A percentile compares a stretch with the other conserved stretches of the same genome.
phyloP scores from a whole-genome alignment of 2,888 invertebrate species.

The Cosmia trapezina region DNA sequence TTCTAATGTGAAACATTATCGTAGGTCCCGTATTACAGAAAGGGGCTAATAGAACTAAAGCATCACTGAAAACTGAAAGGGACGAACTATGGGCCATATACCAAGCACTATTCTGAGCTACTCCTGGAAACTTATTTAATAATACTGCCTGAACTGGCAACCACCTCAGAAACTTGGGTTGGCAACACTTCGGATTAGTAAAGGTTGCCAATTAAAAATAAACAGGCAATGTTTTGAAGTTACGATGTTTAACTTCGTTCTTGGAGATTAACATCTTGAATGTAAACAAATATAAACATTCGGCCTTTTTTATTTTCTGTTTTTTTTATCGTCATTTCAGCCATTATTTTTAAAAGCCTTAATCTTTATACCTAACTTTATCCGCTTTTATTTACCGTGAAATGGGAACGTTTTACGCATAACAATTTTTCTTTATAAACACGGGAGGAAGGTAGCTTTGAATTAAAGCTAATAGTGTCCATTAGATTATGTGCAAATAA shows the following conservation, averaged over 20 bases:
- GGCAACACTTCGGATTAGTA: constrained; percentile 34
- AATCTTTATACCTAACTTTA: constrained; percentile 64
- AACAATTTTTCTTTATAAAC: constrained; percentile 60
- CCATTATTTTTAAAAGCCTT: constrained; percentile 66
- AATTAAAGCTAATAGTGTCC: constrained; percentile 54
- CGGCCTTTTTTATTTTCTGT: constrained; percentile 47
- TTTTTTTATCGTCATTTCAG: constrained; percentile 47
- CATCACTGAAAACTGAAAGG: constrained; percentile 18
- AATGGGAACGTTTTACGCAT: constrained; percentile 64
- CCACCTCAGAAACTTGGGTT: constrained; percentile 17
- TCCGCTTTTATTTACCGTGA: constrained; percentile 67
- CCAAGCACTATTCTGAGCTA: constrained; percentile 18
- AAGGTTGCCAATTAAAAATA: constrained; percentile 52
- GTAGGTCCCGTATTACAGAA: neutral
- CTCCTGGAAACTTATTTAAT: constrained; percentile 43
- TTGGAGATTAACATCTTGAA: constrained; percentile 44
- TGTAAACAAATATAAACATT: constrained; percentile 46
- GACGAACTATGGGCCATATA: constrained; percentile 21
- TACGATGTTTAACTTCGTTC: constrained; percentile 24
- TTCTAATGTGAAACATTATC: neutral
- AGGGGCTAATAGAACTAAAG: neutral
- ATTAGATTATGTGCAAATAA: constrained; percentile 44
- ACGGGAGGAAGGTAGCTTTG: constrained; percentile 44
- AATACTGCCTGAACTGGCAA: constrained; percentile 14
- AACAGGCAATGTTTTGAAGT: constrained; percentile 24